Base-by-base conservation (phyloP, 2,113 vertebrate genomes). In the Monopterus albus region DNA sequence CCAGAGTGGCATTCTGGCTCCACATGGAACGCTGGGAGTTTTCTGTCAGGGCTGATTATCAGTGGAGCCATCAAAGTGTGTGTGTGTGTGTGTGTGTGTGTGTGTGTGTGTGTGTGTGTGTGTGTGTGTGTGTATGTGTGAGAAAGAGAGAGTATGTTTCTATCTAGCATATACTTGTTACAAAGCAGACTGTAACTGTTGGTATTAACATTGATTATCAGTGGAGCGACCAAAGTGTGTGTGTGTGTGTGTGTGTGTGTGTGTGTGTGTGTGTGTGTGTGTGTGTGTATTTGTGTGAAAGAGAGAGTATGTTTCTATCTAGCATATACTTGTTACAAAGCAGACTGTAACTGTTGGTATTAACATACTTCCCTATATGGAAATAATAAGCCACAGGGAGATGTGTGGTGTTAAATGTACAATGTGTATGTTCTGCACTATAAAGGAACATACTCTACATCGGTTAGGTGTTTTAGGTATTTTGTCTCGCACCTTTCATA, bases 41-140 rank as follows among this genome's bases (percentile, higher is more conserved):
- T 63, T 40, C 29, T 67, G 69, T 61, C 64, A 62, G 17, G 10
- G 7, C 39, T 65, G 12, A 72, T 76, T 43, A 47, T 38, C 33
- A 23, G 18, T 36, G 38, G 21, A 39, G 47, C 36, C 33, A 53
- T 68, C 72, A 45, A 33, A 17, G 29, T 11, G 18, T n/a, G n/a
- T n/a, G n/a, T n/a, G n/a, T 33, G 35, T 51, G 26, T 50, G n/a
- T 58, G 3, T 55, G 18, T 56, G 21, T 15, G 20, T 23, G 14
- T 33, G 35, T 51, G 26, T 50, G n/a, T 58, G 3, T 55, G 18
- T 56, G 21, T 15, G 20, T 23, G 29, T 11, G 18, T n/a, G n/a
- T n/a, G n/a, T n/a, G n/a, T 33, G 35, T 51, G 26, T 50, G n/a
- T 58, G 3, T 55, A 13, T 56, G 21, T 15, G 20, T 23, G 14